phyloP scores from a whole-genome alignment of 2,113 vertebrate genomes.

The Emydocephalus ijimae region DNA sequence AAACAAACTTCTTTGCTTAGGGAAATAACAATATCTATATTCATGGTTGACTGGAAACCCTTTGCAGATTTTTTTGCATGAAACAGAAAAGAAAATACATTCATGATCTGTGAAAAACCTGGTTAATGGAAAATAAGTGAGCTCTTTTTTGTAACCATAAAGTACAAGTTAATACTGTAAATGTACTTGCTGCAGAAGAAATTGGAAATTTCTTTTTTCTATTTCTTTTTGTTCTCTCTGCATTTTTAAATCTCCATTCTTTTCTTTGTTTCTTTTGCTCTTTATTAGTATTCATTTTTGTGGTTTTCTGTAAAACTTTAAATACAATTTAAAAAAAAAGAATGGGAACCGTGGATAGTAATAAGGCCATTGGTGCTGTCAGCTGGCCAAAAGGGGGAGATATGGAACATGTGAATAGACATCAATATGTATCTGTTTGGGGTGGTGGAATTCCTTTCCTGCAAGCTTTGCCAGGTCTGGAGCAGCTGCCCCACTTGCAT shows the following conservation, averaged over 20 bases:
- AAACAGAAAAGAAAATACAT: background rate
- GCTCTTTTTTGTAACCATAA: background rate
- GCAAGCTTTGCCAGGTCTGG: background rate
- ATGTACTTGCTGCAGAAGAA: background rate
- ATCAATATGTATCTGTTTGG: background rate
- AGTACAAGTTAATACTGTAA: background rate
- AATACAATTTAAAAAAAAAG: background rate
- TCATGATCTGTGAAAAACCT: background rate
- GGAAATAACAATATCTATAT: background rate
- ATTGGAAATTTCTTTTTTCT: background rate
- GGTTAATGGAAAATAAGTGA: background rate
- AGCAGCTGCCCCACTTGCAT: background rate
- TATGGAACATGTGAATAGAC: background rate
- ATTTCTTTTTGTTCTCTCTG: background rate
- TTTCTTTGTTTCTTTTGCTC: background rate
- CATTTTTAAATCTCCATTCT: background rate
- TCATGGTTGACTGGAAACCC: background rate
- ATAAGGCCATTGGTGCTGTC: background rate
- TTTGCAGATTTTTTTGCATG: background rate
- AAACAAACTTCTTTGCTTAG: background rate
- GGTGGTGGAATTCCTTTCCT: background rate
- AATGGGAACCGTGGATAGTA: background rate
- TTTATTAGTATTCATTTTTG: background rate
- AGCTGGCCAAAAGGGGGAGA: background rate
- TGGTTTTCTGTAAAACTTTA: background rate